phyloP scores from a whole-genome alignment of 2,888 invertebrate genomes.

The Sepiola atlantica region DNA sequence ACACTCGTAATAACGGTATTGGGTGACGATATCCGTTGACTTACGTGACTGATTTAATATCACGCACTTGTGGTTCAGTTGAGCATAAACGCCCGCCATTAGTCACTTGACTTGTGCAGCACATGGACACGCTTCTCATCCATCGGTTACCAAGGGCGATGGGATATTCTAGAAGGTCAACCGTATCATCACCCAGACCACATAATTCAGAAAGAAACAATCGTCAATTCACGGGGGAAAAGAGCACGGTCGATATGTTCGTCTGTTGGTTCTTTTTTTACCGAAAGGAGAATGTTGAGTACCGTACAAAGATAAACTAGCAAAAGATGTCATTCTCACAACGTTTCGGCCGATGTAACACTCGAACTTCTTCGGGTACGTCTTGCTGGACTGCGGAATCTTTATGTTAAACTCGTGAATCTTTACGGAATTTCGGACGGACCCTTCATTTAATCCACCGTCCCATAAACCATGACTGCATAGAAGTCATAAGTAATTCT shows the following conservation, averaged over 20 bases:
- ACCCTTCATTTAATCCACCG: no score
- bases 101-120: neutral
- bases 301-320: neutral
- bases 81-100: neutral
- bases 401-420: no score
- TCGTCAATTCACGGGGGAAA: neutral
- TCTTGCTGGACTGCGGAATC: no score
- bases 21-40: neutral
- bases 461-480: no score
- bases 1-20: neutral
- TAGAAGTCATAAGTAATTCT: no score
- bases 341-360: no score
- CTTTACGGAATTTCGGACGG: no score
- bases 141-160: neutral
- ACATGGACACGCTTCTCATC: neutral
- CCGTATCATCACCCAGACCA: neutral
- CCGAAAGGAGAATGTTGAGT: neutral
- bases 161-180: neutral
- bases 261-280: neutral
- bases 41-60: slow-evolving; percentile 20
- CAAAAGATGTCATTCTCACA: no score
- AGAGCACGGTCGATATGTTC: neutral
- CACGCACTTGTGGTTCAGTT: neutral
- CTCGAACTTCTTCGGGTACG: no score
- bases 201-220: neutral